Evolutionary conservation across 2,113 vertebrate genomes (phyloP).

Genomic region (Danionella cerebrum): DNA sequence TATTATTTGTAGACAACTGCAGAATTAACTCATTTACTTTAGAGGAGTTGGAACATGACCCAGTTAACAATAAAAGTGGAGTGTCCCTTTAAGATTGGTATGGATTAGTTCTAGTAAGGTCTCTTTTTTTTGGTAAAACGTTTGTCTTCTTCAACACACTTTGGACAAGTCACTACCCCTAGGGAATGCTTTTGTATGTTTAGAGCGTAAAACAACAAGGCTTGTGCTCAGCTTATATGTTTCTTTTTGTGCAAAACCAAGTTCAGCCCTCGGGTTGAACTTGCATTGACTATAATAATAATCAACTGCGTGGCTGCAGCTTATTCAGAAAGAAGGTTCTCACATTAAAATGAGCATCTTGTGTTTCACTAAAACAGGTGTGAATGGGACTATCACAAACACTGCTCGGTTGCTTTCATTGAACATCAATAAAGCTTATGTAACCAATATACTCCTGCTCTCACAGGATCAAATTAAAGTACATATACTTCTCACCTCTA

Average conservation of each 20-base stretch:
- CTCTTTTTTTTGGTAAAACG: too few species aligned
- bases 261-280: neutral
- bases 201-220: too few species aligned
- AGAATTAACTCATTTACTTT: too few species aligned
- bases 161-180: too few species aligned
- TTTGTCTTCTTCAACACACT: too few species aligned
- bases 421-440: slow-evolving; percentile 3
- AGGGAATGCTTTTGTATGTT: too few species aligned
- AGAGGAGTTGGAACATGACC: too few species aligned
- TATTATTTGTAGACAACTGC: too few species aligned
- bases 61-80: too few species aligned
- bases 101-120: too few species aligned
- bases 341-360: neutral
- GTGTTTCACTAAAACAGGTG: slow-evolving; percentile 4
- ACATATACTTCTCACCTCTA: slow-evolving; percentile 16
- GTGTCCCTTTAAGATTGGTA: too few species aligned
- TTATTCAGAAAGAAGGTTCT: neutral
- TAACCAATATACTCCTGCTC: slow-evolving; percentile 17
- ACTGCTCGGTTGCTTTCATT: slow-evolving; percentile 3
- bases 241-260: neutral
- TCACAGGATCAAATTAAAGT: slow-evolving; percentile 19
- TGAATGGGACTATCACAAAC: neutral
- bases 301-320: neutral
- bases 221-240: neutral
- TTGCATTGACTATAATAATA: neutral